A percentile compares a stretch with the other conserved stretches of the same genome.
These are phyloP conservation scores for Heliconius hortense DNA, from an alignment of 2,888 invertebrate species.

Conservation along the genomic window DNA sequence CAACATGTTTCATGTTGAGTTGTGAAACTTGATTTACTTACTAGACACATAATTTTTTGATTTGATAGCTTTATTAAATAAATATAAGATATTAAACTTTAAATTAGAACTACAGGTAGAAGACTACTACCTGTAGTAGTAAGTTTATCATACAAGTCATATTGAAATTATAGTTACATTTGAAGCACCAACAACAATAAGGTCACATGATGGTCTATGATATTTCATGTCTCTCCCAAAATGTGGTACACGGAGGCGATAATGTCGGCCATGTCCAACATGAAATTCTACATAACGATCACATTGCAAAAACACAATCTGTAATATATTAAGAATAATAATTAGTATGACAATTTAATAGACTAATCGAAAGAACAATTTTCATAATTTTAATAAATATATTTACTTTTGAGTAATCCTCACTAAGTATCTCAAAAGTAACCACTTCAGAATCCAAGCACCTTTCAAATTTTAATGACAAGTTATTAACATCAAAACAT, in stretches of 20 bases:
- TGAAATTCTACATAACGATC: slow-evolving; percentile 96
- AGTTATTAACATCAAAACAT: slow-evolving; percentile 97
- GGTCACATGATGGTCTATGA: slow-evolving; percentile 93
- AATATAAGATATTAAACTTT: neutral
- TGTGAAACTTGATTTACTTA: neutral
- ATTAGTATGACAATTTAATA: neutral
- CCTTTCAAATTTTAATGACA: slow-evolving; percentile 98
- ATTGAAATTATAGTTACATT: slow-evolving; percentile 79
- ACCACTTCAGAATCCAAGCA: slow-evolving; percentile 98
- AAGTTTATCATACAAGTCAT: neutral
- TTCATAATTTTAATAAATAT: neutral
- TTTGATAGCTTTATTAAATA: neutral
- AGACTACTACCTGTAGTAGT: no score
- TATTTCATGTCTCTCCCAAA: slow-evolving; percentile 97
- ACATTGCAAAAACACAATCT: slow-evolving; percentile 94
- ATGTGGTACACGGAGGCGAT: slow-evolving; percentile 94
- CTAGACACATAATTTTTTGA: no score
- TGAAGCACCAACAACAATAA: slow-evolving; percentile 94
- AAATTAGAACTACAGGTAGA: neutral
- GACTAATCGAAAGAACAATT: neutral
- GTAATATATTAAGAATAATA: slow-evolving; percentile 55
- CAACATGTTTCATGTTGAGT: neutral
- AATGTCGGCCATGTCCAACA: slow-evolving; percentile 95
- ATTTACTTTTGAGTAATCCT: slow-evolving; percentile 96
- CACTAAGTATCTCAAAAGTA: slow-evolving; percentile 95